Percentiles rank a stretch among this genome's conserved stretches.
Conservation (phyloP, 2,888 invertebrate genomes). For the Idaea aversata region DNA sequence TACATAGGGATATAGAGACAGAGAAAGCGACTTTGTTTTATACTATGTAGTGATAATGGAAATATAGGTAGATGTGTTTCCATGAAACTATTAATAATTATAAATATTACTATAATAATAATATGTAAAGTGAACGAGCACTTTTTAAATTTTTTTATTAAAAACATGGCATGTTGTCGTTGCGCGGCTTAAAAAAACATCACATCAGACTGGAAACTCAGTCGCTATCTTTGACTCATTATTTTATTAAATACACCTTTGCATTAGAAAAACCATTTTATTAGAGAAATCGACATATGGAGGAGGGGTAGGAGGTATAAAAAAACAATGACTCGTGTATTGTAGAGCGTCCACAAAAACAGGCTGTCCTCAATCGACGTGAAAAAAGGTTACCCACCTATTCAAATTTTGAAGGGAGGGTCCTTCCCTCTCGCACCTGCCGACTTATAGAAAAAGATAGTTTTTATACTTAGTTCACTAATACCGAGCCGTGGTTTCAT, state of each 20-base stretch:
- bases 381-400: constrained; percentile 45
- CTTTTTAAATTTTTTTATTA: no score
- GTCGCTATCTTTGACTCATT: background rate
- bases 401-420: constrained; percentile 59
- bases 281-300: background rate
- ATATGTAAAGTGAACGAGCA: no score
- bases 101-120: no score
- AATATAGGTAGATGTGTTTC: no score
- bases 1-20: no score
- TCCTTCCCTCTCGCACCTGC: constrained; percentile 55
- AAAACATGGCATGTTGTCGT: no score
- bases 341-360: constrained; percentile 39
- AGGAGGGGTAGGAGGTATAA: constrained; percentile 8
- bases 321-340: constrained; percentile 45
- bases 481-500: background rate
- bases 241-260: background rate
- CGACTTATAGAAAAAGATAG: constrained; percentile 11
- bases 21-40: no score
- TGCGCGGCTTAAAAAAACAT: background rate
- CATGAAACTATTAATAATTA: no score
- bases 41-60: no score
- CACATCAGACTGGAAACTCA: background rate
- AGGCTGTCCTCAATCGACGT: constrained; percentile 35
- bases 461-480: background rate
- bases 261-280: background rate